Base-by-base conservation (phyloP, 1,140 invertebrate species). In the Sweltsa coloradensis region DNA sequence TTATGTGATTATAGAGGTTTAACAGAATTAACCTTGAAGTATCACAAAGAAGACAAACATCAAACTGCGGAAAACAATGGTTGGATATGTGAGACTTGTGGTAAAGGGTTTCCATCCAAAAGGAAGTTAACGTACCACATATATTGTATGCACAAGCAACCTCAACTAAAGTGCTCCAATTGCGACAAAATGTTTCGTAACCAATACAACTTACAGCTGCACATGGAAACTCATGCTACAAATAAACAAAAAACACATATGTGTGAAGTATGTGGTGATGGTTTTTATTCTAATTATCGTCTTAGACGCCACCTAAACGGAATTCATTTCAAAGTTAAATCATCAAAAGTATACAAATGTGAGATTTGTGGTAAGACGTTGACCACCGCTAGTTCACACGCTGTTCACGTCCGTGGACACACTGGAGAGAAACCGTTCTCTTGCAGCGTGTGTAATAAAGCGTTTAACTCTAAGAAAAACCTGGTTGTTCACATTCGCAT, bases 361-460 rank as follows among this genome's bases (percentile, higher is more conserved):
- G 60, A 66, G 42, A 51, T 65, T 21, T 69, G 67, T 41, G 63
- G 66, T 51, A 67, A 67, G 47, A 60, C 59, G 31, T 65, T 64
- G 41, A 62, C 63, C 13, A 62, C 61, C 0, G 70, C 69, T 55
- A 69, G 65, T n/a, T 67, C 69, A 24, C 62, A 75, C 45, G 65
- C 64, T 34, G 75, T 76, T 47, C 76, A 78, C 56, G 70, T 75
- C 59, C 61, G 75, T 19, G 71, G 69, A 0, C 76, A 78, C 57
- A 79, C 75, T 21, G 81, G 82, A 2, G 81, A 85, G 56, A 81
- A 83, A 52, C 78, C 81, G 0, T 83, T 80, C 60, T 67, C 66
- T 53, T 81, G 78, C 57, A 59, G 65, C 14, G 58, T 70, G 3
- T 81, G 78, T 57, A 65, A 61, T 24, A 75, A 75, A 57, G 69